Conservation (phyloP, 2,113 vertebrate genomes). For the Trachemys scripta region DNA sequence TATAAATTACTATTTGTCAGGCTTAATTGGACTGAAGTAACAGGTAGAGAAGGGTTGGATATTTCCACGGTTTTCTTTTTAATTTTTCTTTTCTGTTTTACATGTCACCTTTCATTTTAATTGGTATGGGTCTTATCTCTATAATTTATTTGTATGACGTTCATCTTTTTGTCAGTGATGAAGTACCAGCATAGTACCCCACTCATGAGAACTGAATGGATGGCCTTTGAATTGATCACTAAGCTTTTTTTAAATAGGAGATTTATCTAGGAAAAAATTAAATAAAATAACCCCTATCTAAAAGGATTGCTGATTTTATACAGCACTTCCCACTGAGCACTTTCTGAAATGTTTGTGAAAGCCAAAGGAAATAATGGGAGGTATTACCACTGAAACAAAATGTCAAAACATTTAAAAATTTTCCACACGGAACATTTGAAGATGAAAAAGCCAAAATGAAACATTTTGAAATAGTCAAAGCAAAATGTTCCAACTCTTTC, state of each 20-base stretch:
- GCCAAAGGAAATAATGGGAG: neutral
- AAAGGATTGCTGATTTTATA: constrained; percentile 12
- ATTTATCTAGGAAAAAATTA: neutral
- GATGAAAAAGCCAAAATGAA: too few species aligned
- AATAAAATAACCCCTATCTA: neutral
- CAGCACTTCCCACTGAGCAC: neutral
- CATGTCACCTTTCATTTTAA: neutral
- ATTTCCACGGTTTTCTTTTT: neutral
- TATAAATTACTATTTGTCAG: neutral
- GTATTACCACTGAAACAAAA: neutral
- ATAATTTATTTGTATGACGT: neutral
- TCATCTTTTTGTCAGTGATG: neutral
- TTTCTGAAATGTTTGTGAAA: neutral
- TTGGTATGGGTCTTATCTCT: neutral
- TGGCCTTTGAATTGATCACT: constrained; percentile 42
- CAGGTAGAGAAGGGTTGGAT: fast-evolving
- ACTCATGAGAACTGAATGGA: neutral
- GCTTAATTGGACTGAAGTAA: neutral
- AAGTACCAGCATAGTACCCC: neutral
- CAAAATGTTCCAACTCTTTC: too few species aligned
- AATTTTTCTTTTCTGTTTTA: neutral
- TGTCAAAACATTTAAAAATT: neutral
- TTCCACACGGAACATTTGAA: too few species aligned
- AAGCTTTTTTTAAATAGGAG: constrained; percentile 26
- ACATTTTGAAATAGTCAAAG: too few species aligned